Percentiles rank a stretch among this genome's conserved stretches.
Conservation (phyloP, 2,888 invertebrate species). For the Blera fallax region DNA sequence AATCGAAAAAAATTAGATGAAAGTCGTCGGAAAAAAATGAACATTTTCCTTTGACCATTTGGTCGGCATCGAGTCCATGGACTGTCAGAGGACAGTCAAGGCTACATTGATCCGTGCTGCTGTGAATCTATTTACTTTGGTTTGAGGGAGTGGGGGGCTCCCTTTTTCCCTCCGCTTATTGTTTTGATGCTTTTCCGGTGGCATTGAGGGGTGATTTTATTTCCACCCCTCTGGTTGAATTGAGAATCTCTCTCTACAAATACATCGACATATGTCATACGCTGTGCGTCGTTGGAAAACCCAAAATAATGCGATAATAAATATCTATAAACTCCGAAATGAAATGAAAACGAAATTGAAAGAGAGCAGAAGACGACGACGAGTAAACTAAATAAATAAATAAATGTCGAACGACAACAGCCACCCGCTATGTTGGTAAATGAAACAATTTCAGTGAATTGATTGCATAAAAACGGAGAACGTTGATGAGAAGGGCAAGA, state of each 20-base stretch:
- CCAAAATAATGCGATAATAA: constrained; percentile 73
- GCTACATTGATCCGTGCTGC: neutral
- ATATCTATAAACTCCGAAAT: constrained; percentile 68
- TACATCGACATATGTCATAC: constrained; percentile 73
- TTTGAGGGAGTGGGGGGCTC: neutral
- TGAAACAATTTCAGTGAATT: constrained; percentile 61
- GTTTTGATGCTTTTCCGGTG: constrained; percentile 64
- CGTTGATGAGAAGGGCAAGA: neutral
- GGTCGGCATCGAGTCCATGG: neutral
- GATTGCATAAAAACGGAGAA: constrained; percentile 46
- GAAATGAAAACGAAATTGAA: constrained; percentile 61
- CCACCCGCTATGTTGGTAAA: constrained; percentile 64
- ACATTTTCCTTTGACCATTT: constrained; percentile 46
- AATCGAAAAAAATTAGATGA: constrained; percentile 24
- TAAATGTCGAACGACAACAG: constrained; percentile 56
- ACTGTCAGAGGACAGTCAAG: constrained; percentile 11
- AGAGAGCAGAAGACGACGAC: neutral
- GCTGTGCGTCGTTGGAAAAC: constrained; percentile 59
- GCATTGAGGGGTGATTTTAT: constrained; percentile 9
- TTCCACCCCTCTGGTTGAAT: constrained; percentile 11
- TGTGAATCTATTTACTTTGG: constrained; percentile 35
- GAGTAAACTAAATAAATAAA: constrained; percentile 60
- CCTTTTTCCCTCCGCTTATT: constrained; percentile 38
- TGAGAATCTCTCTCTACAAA: constrained; percentile 29
- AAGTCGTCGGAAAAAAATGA: constrained; percentile 1